phyloP scores from a whole-genome alignment of 2,888 invertebrate species.

The Synergus gifuensis region DNA sequence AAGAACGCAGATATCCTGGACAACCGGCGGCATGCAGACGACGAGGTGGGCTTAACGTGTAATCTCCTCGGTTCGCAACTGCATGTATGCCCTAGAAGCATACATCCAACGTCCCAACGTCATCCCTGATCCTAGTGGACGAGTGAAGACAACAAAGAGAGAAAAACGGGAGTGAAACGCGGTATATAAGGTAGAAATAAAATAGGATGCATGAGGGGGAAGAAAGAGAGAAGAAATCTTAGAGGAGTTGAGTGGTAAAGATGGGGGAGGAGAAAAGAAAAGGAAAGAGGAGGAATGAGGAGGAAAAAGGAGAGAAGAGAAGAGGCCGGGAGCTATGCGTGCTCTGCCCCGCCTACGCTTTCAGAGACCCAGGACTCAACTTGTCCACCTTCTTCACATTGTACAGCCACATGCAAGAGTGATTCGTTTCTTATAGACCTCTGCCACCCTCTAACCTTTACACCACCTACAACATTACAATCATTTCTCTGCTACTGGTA shows the following conservation, averaged over 20 bases:
- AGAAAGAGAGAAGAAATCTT: slow-evolving; percentile 50
- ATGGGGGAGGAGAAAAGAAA: slow-evolving; percentile 47
- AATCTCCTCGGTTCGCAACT: slow-evolving; percentile 60
- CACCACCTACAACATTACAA: slow-evolving; percentile 22
- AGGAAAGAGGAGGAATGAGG: slow-evolving; percentile 48
- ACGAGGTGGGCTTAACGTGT: slow-evolving; percentile 67
- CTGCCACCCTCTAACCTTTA: slow-evolving; percentile 15
- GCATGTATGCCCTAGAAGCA: slow-evolving; percentile 69
- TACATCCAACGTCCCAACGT: slow-evolving; percentile 70
- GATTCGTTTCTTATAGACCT: slow-evolving; percentile 45
- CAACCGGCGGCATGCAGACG: slow-evolving; percentile 57
- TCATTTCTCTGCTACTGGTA: slow-evolving; percentile 1
- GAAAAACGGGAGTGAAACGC: slow-evolving; percentile 65
- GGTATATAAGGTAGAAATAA: slow-evolving; percentile 66
- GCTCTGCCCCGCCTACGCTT: slow-evolving; percentile 76
- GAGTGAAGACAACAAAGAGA: slow-evolving; percentile 69
- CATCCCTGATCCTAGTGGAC: slow-evolving; percentile 68
- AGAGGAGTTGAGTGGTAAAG: slow-evolving; percentile 44
- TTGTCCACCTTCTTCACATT: slow-evolving; percentile 74
- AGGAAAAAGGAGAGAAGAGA: slow-evolving; percentile 70
- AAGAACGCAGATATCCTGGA: slow-evolving; percentile 39
- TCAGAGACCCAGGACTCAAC: slow-evolving; percentile 76
- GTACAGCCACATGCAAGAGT: slow-evolving; percentile 74
- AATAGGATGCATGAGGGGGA: slow-evolving; percentile 54
- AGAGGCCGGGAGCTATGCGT: slow-evolving; percentile 74